A percentile compares a stretch with the other conserved stretches of the same genome.
Evolutionary conservation across 2,113 vertebrate species (phyloP).

Genomic region (Leuciscus idus): DNA sequence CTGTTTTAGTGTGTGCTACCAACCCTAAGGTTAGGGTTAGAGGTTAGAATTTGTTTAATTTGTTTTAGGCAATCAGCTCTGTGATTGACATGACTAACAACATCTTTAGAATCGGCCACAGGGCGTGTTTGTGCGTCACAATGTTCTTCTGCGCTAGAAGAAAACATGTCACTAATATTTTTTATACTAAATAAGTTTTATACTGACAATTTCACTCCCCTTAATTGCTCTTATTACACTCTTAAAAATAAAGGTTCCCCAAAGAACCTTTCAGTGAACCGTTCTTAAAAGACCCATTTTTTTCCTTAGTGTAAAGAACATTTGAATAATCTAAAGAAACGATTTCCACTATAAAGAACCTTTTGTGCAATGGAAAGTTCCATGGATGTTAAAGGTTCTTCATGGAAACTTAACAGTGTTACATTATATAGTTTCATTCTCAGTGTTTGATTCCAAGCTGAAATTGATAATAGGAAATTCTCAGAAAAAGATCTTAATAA

Average conservation of each 20-base stretch:
- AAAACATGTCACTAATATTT: background rate
- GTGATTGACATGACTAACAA: too few species aligned
- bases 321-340: too few species aligned
- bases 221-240: background rate
- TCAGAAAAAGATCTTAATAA: background rate
- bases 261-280: too few species aligned
- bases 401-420: too few species aligned
- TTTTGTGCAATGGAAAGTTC: too few species aligned
- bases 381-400: too few species aligned
- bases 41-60: background rate
- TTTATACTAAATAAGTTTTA: background rate
- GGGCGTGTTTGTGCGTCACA: too few species aligned
- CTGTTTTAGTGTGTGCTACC: background rate
- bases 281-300: too few species aligned
- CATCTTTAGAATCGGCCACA: too few species aligned
- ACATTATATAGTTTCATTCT: background rate
- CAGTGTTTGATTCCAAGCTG: background rate
- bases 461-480: background rate
- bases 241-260: too few species aligned
- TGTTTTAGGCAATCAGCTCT: background rate
- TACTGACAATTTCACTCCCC: background rate
- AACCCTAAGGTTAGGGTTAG: background rate
- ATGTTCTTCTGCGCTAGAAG: background rate
- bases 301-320: too few species aligned
- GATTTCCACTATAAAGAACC: too few species aligned